These are phyloP conservation scores for Drosophila incognita DNA, from an alignment of 2,888 invertebrate genomes.

Conservation along the genomic window DNA sequence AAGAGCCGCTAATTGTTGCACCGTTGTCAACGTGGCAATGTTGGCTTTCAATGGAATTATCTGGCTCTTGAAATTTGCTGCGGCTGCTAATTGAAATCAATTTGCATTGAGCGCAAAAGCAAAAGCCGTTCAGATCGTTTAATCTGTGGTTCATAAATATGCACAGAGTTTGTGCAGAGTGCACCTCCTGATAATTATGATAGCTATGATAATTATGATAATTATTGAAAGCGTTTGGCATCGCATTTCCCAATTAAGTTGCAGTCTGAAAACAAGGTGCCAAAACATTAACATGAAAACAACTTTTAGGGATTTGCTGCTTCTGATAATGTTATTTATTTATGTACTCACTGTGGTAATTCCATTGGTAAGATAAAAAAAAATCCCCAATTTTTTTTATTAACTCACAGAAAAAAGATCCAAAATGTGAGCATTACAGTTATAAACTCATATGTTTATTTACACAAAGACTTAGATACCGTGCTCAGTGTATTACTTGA, in stretches of 20 bases:
- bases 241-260: not conserved
- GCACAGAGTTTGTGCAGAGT: not conserved
- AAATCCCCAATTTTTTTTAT: not conserved
- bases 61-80: conserved; percentile 11
- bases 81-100: conserved; percentile 32
- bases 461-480: conserved; percentile 16
- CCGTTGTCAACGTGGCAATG: conserved; percentile 40
- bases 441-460: conserved; percentile 13
- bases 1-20: conserved; percentile 69
- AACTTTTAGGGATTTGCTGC: not conserved
- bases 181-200: not conserved
- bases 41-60: conserved; percentile 17
- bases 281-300: not conserved
- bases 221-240: not conserved
- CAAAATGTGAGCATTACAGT: not conserved
- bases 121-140: too few species aligned
- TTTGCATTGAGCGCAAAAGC: conserved; percentile 21
- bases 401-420: not conserved
- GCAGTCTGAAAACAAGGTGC: not conserved
- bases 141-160: not conserved
- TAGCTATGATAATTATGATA: not conserved
- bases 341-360: conserved; percentile 27
- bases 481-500: not conserved
- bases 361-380: conserved; percentile 23
- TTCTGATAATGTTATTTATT: conserved; percentile 1